Evolutionary conservation across 64 coral and sea anemone genomes (phyloP).

Genomic region (Pocillopora verrucosa): DNA sequence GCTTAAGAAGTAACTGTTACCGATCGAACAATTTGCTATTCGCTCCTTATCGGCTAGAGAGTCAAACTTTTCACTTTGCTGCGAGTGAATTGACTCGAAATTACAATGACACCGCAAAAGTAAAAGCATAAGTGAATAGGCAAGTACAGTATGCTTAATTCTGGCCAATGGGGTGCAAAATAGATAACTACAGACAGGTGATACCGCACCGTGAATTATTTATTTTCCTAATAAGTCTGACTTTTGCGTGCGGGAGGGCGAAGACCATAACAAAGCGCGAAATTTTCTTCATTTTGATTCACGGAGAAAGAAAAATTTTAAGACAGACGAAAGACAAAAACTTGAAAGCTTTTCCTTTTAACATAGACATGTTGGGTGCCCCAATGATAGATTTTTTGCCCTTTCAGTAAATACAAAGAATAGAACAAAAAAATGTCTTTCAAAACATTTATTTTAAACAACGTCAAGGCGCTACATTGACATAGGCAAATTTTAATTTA

Average conservation of each 20-base stretch:
- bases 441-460: no score
- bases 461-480: no score
- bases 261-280: background rate
- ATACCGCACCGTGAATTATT: background rate
- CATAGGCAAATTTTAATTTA: no score
- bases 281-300: background rate
- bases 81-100: background rate
- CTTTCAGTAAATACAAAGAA: no score
- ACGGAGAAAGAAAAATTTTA: background rate
- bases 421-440: no score
- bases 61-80: background rate
- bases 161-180: background rate
- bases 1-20: background rate
- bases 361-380: no score
- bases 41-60: background rate
- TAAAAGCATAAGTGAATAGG: background rate
- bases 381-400: no score
- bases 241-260: background rate
- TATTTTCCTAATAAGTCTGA: background rate
- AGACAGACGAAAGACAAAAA: background rate
- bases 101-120: background rate
- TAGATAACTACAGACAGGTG: conserved; percentile 23
- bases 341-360: no score
- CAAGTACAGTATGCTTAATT: background rate
- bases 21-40: background rate